These are phyloP conservation scores for Ichneumoninae sp. DNA, from an alignment of 2,888 invertebrate species.

Conservation along the genomic window DNA sequence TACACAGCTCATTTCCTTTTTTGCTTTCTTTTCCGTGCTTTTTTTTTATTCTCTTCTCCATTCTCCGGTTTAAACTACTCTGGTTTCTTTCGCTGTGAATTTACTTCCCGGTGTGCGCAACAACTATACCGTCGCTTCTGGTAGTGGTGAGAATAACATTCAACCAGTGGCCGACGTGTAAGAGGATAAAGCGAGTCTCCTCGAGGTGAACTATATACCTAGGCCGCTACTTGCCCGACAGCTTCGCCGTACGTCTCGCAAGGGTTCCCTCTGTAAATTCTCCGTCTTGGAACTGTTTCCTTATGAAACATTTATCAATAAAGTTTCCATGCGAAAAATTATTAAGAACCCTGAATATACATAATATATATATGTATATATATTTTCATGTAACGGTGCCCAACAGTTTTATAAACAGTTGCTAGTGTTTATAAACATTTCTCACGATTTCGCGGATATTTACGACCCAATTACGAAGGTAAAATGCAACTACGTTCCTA, in stretches of 20 bases:
- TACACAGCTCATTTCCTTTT: constrained; percentile 27
- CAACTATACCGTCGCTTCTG: constrained; percentile 36
- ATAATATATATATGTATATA: too few relatives aligned
- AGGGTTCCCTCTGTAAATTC: constrained; percentile 10
- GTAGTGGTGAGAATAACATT: constrained; percentile 69
- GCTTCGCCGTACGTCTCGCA: constrained; percentile 4
- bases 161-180: constrained; percentile 73
- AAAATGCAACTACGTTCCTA: background rate
- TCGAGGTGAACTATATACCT: constrained; percentile 31
- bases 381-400: too few relatives aligned
- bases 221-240: background rate
- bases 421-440: background rate
- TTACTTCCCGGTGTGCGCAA: constrained; percentile 36
- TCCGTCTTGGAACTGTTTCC: background rate
- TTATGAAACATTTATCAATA: background rate
- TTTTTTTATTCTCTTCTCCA: background rate
- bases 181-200: constrained; percentile 31
- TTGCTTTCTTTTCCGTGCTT: background rate
- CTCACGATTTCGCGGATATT: background rate
- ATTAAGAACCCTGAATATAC: background rate
- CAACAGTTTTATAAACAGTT: too few relatives aligned
- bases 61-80: background rate
- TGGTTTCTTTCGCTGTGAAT: constrained; percentile 27
- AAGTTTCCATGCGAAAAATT: background rate
- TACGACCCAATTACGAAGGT: background rate